Base-by-base conservation (phyloP, 2,113 vertebrate genomes). In the Saccopteryx leptura region DNA sequence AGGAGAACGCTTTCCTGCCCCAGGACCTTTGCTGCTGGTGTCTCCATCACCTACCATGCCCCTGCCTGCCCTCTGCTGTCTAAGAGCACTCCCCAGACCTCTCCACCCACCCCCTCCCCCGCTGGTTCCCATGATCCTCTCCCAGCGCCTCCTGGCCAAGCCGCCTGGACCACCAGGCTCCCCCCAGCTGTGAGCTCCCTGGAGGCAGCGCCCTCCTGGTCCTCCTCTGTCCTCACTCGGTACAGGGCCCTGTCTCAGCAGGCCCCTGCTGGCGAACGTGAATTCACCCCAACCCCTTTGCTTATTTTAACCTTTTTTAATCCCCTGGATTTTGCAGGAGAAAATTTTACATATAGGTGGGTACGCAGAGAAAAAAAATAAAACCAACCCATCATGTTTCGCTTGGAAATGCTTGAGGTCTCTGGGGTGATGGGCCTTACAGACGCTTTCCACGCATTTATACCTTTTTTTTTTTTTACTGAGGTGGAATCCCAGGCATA, bases 401-500 rank as follows among this genome's bases (percentile, higher is more conserved):
- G 11, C n/a, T 33, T 33, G 4, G 76, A 75, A n/a, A 46, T 0
- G 48, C 9, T 9, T 0, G 3, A 0, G 24, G 28, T 31, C 26
- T 54, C 33, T 17, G 52, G 50, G 75, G 69, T 13, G 13, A 10
- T 12, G 1, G 39, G 60, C 48, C 71, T 63, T 2, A 7, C 1
- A 4, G 26, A 52, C 18, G 17, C 24, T 52, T 31, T 28, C 50
- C 4, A 7, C 18, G 12, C 15, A 12, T 18, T 52, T 58, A 12
- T 2, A 2, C 74, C 33, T 39, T 12, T 31, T 33, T 21, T 86
- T 39, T 54, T 74, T 21, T 46, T 60, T 24, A 61, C 6, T 69
- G 14, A 84, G 68, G 46, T 8, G 24, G 46, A 68, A 5, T 15
- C 92, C 21, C 66, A 31, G 58, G 52, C 0, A 0, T 4, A 48